Evolutionary conservation across 2,797 vertebrate genomes (phyloP).

Genomic region (Etheostoma perlongum): DNA sequence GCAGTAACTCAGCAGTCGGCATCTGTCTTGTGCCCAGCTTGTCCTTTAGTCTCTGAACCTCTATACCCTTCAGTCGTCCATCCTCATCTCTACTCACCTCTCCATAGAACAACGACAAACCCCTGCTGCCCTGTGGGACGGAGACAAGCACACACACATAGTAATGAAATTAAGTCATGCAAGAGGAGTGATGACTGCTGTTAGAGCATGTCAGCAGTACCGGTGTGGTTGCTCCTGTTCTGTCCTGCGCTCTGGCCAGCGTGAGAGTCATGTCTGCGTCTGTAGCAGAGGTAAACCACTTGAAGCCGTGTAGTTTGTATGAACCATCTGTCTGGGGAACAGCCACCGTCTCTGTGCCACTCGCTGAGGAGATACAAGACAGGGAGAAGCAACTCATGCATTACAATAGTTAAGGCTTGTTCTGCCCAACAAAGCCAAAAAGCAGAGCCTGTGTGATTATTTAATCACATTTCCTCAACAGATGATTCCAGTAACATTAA

Average conservation of each 20-base stretch:
- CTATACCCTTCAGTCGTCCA: slow-evolving; percentile 85
- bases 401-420: not conserved
- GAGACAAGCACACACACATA: not conserved
- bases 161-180: not conserved
- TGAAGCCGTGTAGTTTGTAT: slow-evolving; percentile 88
- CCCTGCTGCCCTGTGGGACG: slow-evolving; percentile 81
- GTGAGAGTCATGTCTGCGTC: slow-evolving; percentile 90
- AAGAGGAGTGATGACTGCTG: not conserved
- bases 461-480: not conserved
- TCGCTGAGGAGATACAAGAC: slow-evolving; percentile 70
- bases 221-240: slow-evolving; percentile 76
- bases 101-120: slow-evolving; percentile 90
- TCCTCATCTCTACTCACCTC: slow-evolving; percentile 81
- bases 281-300: slow-evolving; percentile 93
- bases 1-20: slow-evolving; percentile 91
- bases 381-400: slow-evolving; percentile 12
- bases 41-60: slow-evolving; percentile 90
- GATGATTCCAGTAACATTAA: not conserved
- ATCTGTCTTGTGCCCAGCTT: slow-evolving; percentile 91
- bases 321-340: slow-evolving; percentile 84
- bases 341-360: slow-evolving; percentile 89
- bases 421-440: not conserved
- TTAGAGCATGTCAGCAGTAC: slow-evolving; percentile 56
- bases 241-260: slow-evolving; percentile 85
- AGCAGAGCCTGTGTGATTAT: not conserved